These are phyloP conservation scores for Pachliopta kotzebuea DNA, from an alignment of 2,888 invertebrate genomes.

Conservation along the genomic window DNA sequence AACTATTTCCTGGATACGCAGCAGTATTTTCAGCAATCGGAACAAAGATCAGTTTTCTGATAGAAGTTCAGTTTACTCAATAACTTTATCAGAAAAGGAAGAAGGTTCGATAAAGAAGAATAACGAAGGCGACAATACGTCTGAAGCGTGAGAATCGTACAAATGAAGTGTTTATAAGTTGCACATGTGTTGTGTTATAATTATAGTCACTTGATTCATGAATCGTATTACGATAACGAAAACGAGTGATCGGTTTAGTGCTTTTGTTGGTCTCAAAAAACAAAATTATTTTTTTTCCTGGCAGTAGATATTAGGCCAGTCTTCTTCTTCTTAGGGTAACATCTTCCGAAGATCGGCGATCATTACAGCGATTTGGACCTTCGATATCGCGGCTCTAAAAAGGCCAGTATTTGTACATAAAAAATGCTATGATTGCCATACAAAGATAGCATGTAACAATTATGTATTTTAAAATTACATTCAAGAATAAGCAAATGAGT, in stretches of 20 bases:
- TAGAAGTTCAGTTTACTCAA: constrained; percentile 72
- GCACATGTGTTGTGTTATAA: constrained; percentile 31
- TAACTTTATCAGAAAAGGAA: constrained; percentile 71
- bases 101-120: constrained; percentile 58
- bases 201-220: constrained; percentile 20
- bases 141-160: constrained; percentile 61
- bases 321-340: too few relatives aligned
- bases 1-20: constrained; percentile 65
- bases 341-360: too few relatives aligned
- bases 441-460: constrained; percentile 31
- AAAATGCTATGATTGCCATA: constrained; percentile 45
- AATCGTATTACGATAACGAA: constrained; percentile 10
- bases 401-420: constrained; percentile 34
- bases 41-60: constrained; percentile 71
- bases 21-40: constrained; percentile 61
- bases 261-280: constrained; percentile 11
- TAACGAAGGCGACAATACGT: constrained; percentile 69
- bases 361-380: too few relatives aligned
- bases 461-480: constrained; percentile 12
- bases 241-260: constrained; percentile 5
- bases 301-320: too few relatives aligned
- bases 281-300: constrained; percentile 12
- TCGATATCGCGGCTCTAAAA: too few relatives aligned
- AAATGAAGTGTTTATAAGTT: constrained; percentile 24
- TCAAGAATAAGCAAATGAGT: constrained; percentile 36